These are phyloP conservation scores for Pithys albifrons DNA, from an alignment of 2,113 vertebrate species.

Conservation along the genomic window DNA sequence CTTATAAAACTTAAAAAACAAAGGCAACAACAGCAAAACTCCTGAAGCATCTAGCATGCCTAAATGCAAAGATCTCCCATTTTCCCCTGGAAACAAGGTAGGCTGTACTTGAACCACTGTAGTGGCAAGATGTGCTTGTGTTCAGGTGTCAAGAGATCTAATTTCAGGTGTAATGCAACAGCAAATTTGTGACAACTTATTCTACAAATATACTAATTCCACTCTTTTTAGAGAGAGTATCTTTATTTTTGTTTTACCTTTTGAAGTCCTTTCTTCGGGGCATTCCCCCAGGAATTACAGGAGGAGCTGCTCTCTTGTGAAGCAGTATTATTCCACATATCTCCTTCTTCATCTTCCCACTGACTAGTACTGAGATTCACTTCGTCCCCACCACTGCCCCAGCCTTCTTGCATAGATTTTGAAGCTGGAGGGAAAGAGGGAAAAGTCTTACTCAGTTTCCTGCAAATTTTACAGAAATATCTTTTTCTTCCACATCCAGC, in stretches of 20 bases:
- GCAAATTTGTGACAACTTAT: background rate
- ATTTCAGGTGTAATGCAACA: background rate
- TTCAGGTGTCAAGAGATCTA: conserved; percentile 16
- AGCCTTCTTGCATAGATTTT: conserved; percentile 99
- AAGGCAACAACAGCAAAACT: background rate
- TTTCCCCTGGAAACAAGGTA: background rate
- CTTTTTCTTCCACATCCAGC: background rate
- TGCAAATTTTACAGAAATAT: background rate
- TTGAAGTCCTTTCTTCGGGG: conserved; percentile 88
- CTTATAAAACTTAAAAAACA: conserved; percentile 10
- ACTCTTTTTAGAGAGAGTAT: background rate
- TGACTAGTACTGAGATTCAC: conserved; percentile 83
- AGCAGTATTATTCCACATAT: conserved; percentile 93
- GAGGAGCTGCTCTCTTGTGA: conserved; percentile 92
- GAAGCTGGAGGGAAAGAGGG: conserved; percentile 79
- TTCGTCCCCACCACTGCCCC: conserved; percentile 92
- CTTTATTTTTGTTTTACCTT: conserved; percentile 79
- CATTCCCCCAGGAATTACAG: conserved; percentile 92
- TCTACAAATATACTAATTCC: background rate
- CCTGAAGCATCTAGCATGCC: background rate
- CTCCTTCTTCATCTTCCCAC: conserved; percentile 94
- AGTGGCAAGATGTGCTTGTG: conserved; percentile 8
- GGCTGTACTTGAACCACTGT: conserved; percentile 32
- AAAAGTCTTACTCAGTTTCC: background rate
- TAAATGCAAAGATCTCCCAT: background rate